phyloP scores from a whole-genome alignment of 2,888 invertebrate genomes.

The Thymelicus acteon region DNA sequence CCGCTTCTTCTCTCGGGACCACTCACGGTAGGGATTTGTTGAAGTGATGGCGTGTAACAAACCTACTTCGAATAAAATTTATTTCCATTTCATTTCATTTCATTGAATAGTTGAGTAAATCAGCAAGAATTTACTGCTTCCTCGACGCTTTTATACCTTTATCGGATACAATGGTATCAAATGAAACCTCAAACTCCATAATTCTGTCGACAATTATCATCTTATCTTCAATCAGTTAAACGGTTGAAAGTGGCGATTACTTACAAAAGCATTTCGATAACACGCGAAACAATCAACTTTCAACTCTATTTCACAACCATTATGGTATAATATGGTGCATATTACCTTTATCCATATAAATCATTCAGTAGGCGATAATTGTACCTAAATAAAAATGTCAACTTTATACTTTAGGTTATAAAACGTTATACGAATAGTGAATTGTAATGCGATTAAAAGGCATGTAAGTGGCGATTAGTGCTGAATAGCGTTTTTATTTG shows the following conservation, averaged over 20 bases:
- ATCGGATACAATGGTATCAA: background rate
- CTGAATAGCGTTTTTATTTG: constrained; percentile 15
- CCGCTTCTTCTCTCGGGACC: too few relatives aligned
- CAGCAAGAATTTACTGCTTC: too few relatives aligned
- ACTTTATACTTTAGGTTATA: background rate
- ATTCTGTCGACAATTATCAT: constrained; percentile 27
- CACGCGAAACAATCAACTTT: background rate
- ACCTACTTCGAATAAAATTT: too few relatives aligned
- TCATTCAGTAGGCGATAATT: background rate
- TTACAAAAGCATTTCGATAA: constrained; percentile 11
- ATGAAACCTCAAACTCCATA: constrained; percentile 9
- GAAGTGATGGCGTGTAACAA: too few relatives aligned
- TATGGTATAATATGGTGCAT: too few relatives aligned
- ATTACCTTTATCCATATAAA: too few relatives aligned
- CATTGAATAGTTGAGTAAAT: too few relatives aligned
- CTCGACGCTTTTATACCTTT: too few relatives aligned
- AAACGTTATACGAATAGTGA: background rate
- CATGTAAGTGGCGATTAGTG: constrained; percentile 23
- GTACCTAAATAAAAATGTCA: background rate
- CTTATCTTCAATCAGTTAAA: constrained; percentile 29
- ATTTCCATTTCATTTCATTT: too few relatives aligned
- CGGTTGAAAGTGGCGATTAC: constrained; percentile 27
- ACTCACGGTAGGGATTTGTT: too few relatives aligned
- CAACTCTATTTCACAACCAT: background rate
- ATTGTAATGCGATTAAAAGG: constrained; percentile 3